phyloP scores from a whole-genome alignment of 2,113 vertebrate genomes.

The Micronycteris hirsuta region DNA sequence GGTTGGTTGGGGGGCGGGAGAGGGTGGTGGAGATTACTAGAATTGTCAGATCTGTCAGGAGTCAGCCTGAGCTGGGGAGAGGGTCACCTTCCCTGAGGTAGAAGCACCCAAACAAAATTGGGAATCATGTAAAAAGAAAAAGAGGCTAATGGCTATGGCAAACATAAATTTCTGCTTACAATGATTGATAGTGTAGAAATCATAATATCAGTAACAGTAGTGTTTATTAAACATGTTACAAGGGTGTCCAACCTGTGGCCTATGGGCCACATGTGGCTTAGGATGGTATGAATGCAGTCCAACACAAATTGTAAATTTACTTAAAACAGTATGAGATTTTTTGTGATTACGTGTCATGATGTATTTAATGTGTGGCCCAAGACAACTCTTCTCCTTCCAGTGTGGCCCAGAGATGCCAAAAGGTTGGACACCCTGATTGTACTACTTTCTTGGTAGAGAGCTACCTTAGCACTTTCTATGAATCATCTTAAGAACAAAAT shows the following conservation, averaged over 20 bases:
- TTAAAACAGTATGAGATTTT: no score
- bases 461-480: not conserved
- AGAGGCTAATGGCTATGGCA: not conserved
- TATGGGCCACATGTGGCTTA: no score
- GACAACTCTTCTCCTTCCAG: no score
- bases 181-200: not conserved
- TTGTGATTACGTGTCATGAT: no score
- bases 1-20: rapidly evolving
- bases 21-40: not conserved
- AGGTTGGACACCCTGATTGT: no score
- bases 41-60: not conserved
- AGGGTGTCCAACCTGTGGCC: no score
- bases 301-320: no score
- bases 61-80: not conserved
- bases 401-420: no score
- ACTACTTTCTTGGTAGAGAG: not conserved
- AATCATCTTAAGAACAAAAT: not conserved
- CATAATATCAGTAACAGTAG: not conserved
- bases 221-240: not conserved
- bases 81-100: not conserved
- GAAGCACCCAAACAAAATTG: not conserved
- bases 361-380: no score
- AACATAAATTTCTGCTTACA: not conserved
- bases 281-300: no score
- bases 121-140: not conserved